Evolutionary conservation across 2,888 invertebrate genomes (phyloP).

Genomic region (Cepaea hortensis): DNA sequence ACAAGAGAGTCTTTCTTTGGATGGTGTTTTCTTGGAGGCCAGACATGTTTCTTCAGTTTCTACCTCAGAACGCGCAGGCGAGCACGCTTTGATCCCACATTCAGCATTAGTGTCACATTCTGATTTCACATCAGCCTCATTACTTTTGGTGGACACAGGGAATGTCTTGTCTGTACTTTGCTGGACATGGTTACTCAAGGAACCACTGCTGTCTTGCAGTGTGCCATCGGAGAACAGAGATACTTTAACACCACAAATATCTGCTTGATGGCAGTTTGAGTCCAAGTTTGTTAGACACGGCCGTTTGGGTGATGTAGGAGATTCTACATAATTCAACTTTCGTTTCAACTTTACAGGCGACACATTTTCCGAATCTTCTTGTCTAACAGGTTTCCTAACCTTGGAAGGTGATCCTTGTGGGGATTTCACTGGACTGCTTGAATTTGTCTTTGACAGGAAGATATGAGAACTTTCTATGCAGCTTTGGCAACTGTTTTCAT

Average conservation of each 20-base stretch:
- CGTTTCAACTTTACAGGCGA: constrained; percentile 29
- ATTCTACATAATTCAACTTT: background rate
- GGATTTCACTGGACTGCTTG: background rate
- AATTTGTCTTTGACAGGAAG: background rate
- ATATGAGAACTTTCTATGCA: background rate
- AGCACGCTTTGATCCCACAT: background rate
- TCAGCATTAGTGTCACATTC: background rate
- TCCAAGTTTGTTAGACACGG: constrained; percentile 41
- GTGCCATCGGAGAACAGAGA: constrained; percentile 21
- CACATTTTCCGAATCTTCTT: constrained; percentile 29
- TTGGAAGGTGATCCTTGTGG: constrained; percentile 8
- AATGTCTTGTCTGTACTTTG: background rate
- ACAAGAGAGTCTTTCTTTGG: background rate
- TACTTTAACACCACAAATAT: background rate
- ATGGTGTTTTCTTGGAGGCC: background rate
- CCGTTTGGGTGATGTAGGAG: constrained; percentile 40
- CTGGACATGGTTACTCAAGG: background rate
- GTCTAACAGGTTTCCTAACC: background rate
- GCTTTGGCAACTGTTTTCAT: background rate
- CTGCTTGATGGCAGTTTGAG: constrained; percentile 2
- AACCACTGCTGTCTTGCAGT: background rate
- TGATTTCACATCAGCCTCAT: background rate
- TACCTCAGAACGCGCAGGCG: background rate
- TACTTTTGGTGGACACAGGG: background rate
- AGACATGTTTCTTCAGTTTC: background rate